Conservation (phyloP, 2,888 invertebrate species). For the Yponomeuta sedellus region DNA sequence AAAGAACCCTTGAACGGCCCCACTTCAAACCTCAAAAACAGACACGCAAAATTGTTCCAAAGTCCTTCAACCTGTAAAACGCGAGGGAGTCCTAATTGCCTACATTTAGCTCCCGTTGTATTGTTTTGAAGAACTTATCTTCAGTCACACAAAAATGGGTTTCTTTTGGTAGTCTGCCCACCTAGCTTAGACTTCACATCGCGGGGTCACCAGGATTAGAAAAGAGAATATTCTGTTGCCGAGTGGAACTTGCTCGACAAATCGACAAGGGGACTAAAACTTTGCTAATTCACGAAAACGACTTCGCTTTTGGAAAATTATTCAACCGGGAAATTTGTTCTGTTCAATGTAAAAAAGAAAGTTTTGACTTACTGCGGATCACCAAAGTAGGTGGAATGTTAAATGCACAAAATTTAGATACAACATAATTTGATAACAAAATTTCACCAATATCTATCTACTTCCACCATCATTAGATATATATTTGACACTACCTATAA, state of each 20-base stretch:
- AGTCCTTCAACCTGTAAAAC: conserved; percentile 1
- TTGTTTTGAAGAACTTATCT: not conserved
- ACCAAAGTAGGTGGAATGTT: no score
- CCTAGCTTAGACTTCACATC: not conserved
- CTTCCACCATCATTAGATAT: no score
- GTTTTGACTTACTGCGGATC: not conserved
- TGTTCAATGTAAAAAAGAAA: not conserved
- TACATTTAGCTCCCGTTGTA: not conserved
- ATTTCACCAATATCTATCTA: no score
- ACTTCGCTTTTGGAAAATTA: conserved; percentile 4
- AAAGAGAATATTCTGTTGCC: not conserved
- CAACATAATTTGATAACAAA: no score
- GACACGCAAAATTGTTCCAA: not conserved
- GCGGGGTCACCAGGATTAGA: not conserved
- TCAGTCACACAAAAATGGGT: not conserved
- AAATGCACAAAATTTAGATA: no score
- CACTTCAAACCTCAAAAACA: not conserved
- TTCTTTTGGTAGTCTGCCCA: not conserved
- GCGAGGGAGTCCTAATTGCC: not conserved
- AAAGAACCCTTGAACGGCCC: not conserved
- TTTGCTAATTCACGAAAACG: conserved; percentile 4
- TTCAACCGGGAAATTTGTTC: not conserved
- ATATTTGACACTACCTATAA: not conserved
- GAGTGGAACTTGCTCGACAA: conserved; percentile 7
- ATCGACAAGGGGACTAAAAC: conserved; percentile 5